phyloP scores from a whole-genome alignment of 2,113 vertebrate genomes.

The Maccullochella peelii region DNA sequence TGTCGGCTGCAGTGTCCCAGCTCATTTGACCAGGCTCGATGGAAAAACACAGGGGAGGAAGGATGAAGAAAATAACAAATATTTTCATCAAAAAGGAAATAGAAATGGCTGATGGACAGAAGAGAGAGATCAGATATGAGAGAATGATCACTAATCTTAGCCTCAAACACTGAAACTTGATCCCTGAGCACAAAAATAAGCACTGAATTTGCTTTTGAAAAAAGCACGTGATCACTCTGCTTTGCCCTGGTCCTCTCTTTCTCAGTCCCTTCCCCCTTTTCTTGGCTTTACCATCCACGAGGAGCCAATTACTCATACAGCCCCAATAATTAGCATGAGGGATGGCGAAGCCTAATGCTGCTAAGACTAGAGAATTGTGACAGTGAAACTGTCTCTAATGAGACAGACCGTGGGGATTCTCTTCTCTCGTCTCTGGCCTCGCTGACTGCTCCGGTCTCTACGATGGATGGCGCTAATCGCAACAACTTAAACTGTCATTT shows the following conservation, averaged over 20 bases:
- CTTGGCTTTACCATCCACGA: slow-evolving; percentile 44
- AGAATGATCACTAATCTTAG: neutral
- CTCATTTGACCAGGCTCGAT: slow-evolving; percentile 27
- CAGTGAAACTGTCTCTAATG: slow-evolving; percentile 68
- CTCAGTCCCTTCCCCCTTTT: slow-evolving; percentile 9
- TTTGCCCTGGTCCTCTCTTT: neutral
- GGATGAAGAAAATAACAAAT: slow-evolving; percentile 23
- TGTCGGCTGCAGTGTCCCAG: neutral
- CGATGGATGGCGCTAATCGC: slow-evolving; percentile 28
- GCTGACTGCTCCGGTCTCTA: slow-evolving; percentile 18
- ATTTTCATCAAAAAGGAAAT: slow-evolving; percentile 8
- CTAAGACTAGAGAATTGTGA: slow-evolving; percentile 55
- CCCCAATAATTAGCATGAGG: slow-evolving; percentile 72
- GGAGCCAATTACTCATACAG: slow-evolving; percentile 65
- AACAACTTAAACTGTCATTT: slow-evolving; percentile 33
- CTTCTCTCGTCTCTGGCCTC: slow-evolving; percentile 32
- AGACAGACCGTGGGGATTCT: slow-evolving; percentile 54
- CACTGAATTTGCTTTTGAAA: neutral
- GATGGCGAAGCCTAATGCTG: slow-evolving; percentile 55
- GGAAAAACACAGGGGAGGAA: slow-evolving; percentile 11
- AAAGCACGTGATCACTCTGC: slow-evolving; percentile 2
- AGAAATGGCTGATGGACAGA: slow-evolving; percentile 9
- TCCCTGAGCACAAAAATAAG: neutral
- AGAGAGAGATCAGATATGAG: neutral
- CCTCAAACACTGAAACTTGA: slow-evolving; percentile 16